Evolutionary conservation across 2,113 vertebrate genomes (phyloP).

Genomic region (Passer montanus): DNA sequence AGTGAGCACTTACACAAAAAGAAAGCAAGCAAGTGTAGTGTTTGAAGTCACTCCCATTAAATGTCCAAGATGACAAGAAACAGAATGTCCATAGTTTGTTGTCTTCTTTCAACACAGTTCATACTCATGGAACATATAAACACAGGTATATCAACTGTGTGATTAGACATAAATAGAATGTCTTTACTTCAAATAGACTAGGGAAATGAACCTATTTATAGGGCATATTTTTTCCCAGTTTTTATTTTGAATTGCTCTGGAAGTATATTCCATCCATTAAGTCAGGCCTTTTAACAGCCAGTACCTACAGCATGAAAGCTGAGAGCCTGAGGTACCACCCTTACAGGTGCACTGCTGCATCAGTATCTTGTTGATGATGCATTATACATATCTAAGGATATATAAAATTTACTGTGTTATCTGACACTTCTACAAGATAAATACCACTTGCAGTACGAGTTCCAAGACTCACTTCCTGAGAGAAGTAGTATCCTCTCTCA

Average conservation of each 20-base stretch:
- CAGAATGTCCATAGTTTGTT: background rate
- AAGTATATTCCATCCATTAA: background rate
- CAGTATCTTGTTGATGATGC: background rate
- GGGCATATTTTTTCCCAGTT: background rate
- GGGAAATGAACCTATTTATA: background rate
- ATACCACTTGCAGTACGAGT: background rate
- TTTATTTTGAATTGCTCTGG: background rate
- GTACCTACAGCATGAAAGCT: background rate
- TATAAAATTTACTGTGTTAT: background rate
- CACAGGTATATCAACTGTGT: background rate
- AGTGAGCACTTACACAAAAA: background rate
- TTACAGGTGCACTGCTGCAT: background rate
- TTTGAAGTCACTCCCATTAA: conserved; percentile 21
- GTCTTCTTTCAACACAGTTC: background rate
- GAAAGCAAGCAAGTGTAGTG: background rate
- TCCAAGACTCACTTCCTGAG: background rate
- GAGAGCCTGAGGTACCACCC: background rate
- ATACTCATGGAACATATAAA: conserved; percentile 12
- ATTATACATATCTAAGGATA: background rate
- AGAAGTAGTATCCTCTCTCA: background rate
- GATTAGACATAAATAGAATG: conserved; percentile 9
- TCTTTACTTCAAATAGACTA: background rate
- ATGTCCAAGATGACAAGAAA: conserved; percentile 30
- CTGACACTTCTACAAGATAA: background rate
- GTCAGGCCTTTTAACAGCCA: background rate